phyloP scores from a whole-genome alignment of 2,113 vertebrate species.

The Bujurquina vittata region DNA sequence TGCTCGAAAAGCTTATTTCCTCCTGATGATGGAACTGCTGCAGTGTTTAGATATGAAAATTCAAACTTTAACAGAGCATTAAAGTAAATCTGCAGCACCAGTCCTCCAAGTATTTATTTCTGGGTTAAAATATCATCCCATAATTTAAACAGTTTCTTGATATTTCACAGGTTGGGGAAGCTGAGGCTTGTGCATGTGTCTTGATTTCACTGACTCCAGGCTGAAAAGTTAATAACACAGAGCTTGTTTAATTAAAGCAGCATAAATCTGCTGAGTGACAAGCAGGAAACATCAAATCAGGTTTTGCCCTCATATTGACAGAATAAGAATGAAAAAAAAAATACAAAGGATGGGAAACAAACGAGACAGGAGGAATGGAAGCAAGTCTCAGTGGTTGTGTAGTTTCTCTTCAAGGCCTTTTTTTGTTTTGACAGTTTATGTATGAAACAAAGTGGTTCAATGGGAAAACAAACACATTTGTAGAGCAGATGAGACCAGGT shows the following conservation, averaged over 20 bases:
- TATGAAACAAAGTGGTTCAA: conserved; percentile 44
- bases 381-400: conserved; percentile 39
- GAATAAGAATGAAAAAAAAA: not conserved
- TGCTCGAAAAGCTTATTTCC: conserved; percentile 3
- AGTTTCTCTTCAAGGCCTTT: conserved; percentile 10
- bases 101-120: not conserved
- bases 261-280: not conserved
- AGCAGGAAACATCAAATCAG: not conserved
- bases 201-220: not conserved
- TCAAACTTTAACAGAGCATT: not conserved
- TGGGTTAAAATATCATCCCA: not conserved
- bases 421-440: not conserved
- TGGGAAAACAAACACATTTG: conserved; percentile 6
- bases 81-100: not conserved
- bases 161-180: not conserved
- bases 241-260: conserved; percentile 29
- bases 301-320: not conserved
- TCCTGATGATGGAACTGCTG: not conserved
- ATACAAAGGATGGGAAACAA: not conserved
- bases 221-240: conserved; percentile 14
- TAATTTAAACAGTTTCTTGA: not conserved
- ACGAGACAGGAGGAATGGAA: conserved; percentile 27
- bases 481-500: conserved; percentile 23
- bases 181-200: not conserved
- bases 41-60: not conserved